phyloP scores from a whole-genome alignment of 2,113 vertebrate species.

The Oreocharis arfaki region DNA sequence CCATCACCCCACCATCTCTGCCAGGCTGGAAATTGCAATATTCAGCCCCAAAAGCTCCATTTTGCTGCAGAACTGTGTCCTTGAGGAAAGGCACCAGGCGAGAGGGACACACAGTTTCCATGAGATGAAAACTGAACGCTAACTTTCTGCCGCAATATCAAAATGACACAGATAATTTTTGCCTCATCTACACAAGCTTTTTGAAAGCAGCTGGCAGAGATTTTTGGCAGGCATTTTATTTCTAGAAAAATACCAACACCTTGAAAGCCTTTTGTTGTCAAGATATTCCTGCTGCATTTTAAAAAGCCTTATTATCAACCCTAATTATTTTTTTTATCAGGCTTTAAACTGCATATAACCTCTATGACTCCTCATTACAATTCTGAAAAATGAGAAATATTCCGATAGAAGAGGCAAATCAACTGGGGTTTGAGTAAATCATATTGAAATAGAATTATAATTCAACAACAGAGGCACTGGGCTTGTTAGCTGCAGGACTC shows the following conservation, averaged over 20 bases:
- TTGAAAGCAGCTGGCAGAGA: background rate
- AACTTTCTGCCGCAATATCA: background rate
- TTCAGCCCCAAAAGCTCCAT: background rate
- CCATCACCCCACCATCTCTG: background rate
- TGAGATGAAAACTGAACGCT: background rate
- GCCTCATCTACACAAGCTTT: background rate
- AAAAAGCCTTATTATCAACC: background rate
- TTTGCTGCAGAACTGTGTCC: background rate
- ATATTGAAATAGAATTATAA: background rate
- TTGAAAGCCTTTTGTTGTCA: background rate
- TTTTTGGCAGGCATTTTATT: background rate
- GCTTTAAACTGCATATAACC: background rate
- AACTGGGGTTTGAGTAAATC: background rate
- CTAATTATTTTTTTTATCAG: constrained; percentile 25
- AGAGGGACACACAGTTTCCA: background rate
- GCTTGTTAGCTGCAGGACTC: background rate
- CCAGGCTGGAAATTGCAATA: background rate
- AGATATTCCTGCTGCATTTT: background rate
- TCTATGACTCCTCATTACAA: background rate
- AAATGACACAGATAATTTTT: background rate
- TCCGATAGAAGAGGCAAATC: background rate
- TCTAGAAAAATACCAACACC: background rate
- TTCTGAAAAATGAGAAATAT: background rate
- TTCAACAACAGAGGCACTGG: background rate
- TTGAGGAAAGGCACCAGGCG: background rate